A percentile compares a stretch with the other conserved stretches of the same genome.
phyloP scores from a whole-genome alignment of 2,888 invertebrate genomes.

The Erannis defoliaria region DNA sequence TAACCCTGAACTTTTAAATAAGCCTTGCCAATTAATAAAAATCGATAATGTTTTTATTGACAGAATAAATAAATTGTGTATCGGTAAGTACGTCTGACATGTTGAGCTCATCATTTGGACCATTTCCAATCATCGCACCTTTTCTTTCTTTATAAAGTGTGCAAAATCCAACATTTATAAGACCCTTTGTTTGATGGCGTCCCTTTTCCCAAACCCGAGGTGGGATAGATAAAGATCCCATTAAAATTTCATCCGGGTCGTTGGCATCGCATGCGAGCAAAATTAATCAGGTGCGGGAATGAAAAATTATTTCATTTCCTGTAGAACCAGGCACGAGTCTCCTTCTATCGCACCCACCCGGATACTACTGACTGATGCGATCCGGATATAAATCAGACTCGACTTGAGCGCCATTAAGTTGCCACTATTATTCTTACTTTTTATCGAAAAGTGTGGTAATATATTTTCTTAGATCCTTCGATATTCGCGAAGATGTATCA shows the following conservation, averaged over 20 bases:
- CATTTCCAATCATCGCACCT: slow-evolving; percentile 5
- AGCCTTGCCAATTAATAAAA: too few species aligned
- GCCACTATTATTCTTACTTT: slow-evolving; percentile 58
- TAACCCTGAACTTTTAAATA: too few species aligned
- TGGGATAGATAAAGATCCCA: slow-evolving; percentile 33
- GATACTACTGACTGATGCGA: slow-evolving; percentile 74
- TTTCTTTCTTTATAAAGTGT: slow-evolving; percentile 4
- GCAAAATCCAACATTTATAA: slow-evolving; percentile 13
- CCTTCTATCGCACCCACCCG: slow-evolving; percentile 46
- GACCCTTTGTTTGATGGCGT: slow-evolving; percentile 11
- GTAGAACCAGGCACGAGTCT: slow-evolving; percentile 51
- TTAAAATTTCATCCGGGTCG: slow-evolving; percentile 39
- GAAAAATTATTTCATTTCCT: slow-evolving; percentile 71
- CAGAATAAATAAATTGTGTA: too few species aligned
- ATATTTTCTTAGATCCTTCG: slow-evolving; percentile 25
- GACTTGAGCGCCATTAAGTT: slow-evolving; percentile 53
- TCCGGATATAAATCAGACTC: slow-evolving; percentile 74
- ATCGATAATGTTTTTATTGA: too few species aligned
- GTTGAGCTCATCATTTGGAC: too few species aligned
- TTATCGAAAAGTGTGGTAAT: slow-evolving; percentile 53
- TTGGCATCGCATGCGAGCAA: slow-evolving; percentile 37
- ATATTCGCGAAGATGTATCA: slow-evolving; percentile 35
- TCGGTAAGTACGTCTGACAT: too few species aligned
- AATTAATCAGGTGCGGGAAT: slow-evolving; percentile 63
- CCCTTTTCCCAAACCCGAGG: slow-evolving; percentile 15